Base-by-base conservation (phyloP, 2,888 invertebrate genomes). In the Drosophila barbarae region DNA sequence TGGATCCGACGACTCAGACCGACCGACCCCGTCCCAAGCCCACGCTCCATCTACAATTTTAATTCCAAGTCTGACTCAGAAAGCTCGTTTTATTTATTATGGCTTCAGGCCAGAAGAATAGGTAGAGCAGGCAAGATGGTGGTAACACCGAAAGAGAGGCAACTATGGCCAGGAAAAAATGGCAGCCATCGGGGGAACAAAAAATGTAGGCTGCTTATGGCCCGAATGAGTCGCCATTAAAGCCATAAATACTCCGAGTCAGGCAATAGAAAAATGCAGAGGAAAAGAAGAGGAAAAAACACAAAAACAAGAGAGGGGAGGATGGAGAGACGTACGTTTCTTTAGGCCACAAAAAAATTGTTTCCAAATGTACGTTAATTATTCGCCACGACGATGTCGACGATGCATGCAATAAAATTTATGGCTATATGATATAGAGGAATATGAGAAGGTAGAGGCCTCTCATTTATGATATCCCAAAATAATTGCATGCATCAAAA, bases 281-380 rank as follows among this genome's bases (percentile, higher is more conserved):
- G 18, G 21, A n/a, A 38, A 38, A 28, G 2, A 18, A 38, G 23
- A 8, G 13, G 2, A 26, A 32, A 32, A 44, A 39, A 56, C 21
- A 41, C 18, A 18, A 18, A 18, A 34, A 21, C n/a, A 13, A 21
- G 42, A 26, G 9, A 13, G 4, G 39, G 21, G 13, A 9, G 26
- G 26, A 26, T 6, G 18, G 12, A 30, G 18, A 18, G 46, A 46
- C 30, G 46, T 46, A 30, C 26, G 28, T 58, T 59, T 64, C 47
- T 64, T 63, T 32, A 23, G 64, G 54, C 64, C 54, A 54, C 55
- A 53, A 49, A 75, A 74, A 74, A 79, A 77, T 76, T 76, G 76
- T 79, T 84, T 79, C 82, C 79, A 79, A 82, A 82, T 84, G 79
- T 77, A 73, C 81, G 82, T 82, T 82, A 82, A 82, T 82, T 82